Conservation (phyloP, 2,797 vertebrate genomes). For the Melanotaenia pygmaea region DNA sequence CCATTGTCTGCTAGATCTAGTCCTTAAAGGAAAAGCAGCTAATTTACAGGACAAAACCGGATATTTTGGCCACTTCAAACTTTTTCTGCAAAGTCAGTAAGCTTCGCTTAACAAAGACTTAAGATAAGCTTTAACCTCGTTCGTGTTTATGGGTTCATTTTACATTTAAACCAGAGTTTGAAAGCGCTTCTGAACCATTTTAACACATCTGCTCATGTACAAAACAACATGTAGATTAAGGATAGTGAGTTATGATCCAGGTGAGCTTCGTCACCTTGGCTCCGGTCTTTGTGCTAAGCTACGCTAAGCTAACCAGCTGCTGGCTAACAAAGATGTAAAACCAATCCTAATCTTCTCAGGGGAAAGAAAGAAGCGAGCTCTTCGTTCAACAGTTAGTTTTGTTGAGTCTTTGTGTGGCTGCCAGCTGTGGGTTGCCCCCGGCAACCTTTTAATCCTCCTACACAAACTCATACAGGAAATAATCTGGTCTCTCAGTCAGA, state of each 20-base stretch:
- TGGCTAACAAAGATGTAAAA: too few relatives aligned
- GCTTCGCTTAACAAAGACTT: not conserved
- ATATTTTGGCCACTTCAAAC: not conserved
- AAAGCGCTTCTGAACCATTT: not conserved
- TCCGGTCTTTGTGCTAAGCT: conserved; percentile 5
- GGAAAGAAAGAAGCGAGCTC: too few relatives aligned
- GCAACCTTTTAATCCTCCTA: not conserved
- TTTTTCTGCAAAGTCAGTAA: not conserved
- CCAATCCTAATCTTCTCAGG: too few relatives aligned
- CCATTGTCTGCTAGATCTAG: not conserved
- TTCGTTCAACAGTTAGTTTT: too few relatives aligned
- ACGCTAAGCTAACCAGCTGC: not conserved
- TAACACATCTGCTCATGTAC: not conserved
- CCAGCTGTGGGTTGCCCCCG: too few relatives aligned
- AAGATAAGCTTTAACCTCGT: not conserved
- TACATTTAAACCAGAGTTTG: not conserved
- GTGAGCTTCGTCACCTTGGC: not conserved
- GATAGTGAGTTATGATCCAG: not conserved
- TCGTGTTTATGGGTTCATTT: not conserved
- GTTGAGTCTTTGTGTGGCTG: too few relatives aligned
- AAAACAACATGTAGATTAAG: not conserved
- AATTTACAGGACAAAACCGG: not conserved
- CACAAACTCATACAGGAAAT: too few relatives aligned
- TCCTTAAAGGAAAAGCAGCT: not conserved
- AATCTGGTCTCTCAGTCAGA: too few relatives aligned